Evolutionary conservation across 2,888 invertebrate genomes (phyloP).

Genomic region (Eupithecia abbreviata): DNA sequence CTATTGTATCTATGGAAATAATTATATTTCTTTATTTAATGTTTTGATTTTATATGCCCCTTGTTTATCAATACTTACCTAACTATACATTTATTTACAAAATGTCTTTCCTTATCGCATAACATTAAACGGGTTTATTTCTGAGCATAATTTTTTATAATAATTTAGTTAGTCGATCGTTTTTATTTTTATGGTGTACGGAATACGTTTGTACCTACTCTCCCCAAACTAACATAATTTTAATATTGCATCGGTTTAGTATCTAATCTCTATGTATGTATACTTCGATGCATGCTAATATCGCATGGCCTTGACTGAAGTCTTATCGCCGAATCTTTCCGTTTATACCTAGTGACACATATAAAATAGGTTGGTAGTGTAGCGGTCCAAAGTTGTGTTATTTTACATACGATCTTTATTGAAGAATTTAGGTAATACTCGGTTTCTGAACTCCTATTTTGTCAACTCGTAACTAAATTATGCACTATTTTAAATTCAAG

Average conservation of each 20-base stretch:
- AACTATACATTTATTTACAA: neutral
- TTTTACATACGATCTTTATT: neutral
- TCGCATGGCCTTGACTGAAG: constrained; percentile 67
- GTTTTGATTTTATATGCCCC: neutral
- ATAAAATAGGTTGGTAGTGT: constrained; percentile 40
- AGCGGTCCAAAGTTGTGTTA: neutral
- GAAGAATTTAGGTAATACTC: neutral
- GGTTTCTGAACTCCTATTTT: neutral
- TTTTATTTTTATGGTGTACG: neutral
- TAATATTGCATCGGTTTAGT: constrained; percentile 51
- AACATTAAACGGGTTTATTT: constrained; percentile 12
- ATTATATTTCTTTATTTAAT: neutral
- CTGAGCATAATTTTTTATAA: neutral
- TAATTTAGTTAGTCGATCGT: neutral
- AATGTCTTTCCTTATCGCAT: constrained; percentile 11
- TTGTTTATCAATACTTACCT: neutral
- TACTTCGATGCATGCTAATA: constrained; percentile 56
- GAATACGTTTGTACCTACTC: neutral
- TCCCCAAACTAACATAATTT: constrained; percentile 6
- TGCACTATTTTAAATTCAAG: neutral
- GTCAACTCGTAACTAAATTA: neutral
- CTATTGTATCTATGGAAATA: neutral
- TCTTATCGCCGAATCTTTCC: constrained; percentile 65
- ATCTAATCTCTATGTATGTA: constrained; percentile 68
- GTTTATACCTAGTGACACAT: constrained; percentile 58